Evolutionary conservation across 2,888 invertebrate species (phyloP), one percentile per base, ranked within the genome.

Genomic region (Scaptomyza polygonia): DNA sequence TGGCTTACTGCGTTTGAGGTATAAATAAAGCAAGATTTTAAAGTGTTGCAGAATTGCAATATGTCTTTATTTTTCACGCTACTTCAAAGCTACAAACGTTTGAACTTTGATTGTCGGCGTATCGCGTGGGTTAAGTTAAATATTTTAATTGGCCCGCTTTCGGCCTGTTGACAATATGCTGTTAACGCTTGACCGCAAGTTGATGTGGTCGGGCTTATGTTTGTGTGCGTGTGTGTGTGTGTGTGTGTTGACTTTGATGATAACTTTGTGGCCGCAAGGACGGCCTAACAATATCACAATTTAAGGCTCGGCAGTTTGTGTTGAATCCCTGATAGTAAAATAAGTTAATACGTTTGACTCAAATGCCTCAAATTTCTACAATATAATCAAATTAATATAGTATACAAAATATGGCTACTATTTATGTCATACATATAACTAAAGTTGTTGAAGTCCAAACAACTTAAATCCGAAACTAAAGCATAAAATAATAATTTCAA

Each of bases 61-160:
- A 3, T 39, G 8, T 14, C 8, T 8, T 39, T 39, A 16, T 39
- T 14, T 39, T 39, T 16, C 4, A 36, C n/a, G 29, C 16, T 3
- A 14, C 4, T n/a, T 42, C 14, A 30, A 16, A 25, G 55, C 8
- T 14, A 14, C n/a, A 14, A 3, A 0, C 14, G 11, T 30, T 30
- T n/a, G n/a, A 11, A 30, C 7, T 14, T 14, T 36, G 36, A 2
- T 14, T 2, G 25, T 25, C 25, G 5, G 25, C 25, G 5, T 5
- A 14, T 30, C n/a, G 39, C 16, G 16, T 39, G 39, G 27, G 34
- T 52, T 16, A 59, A 51, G 54, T 52, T 62, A 7, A 40, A 62
- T 55, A 40, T 67, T 71, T 82, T 82, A 79, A 78, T 78, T 75
- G 83, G 54, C 39, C 53, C 48, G 27, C 42, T 43, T 25, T 45